Evolutionary conservation across 2,113 vertebrate genomes (phyloP), one percentile per base, ranked within the genome.

Genomic region (Paraplagusia blochii): DNA sequence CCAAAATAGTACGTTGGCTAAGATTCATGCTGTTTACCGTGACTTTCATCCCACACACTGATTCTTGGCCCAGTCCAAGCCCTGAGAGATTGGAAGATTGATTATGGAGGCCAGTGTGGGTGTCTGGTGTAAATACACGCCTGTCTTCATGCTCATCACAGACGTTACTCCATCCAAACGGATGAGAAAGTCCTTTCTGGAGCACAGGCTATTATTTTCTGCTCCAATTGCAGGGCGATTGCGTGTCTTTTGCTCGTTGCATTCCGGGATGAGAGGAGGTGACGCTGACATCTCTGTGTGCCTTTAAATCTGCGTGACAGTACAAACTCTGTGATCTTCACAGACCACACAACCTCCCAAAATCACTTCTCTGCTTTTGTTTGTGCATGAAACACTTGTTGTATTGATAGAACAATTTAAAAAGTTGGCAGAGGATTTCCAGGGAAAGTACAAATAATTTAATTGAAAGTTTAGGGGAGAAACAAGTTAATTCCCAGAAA

Each of bases 61-160:
- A 66, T 72, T 79, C 77, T 76, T 80, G 79, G 79, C 80, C 53
- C 59, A 74, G 67, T 70, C 58, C 63, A 61, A 70, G 75, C 53
- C 73, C 60, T 63, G 68, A 73, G 70, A 84, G 77, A 80, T 77
- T 61, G 74, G 54, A 76, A 60, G 79, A 84, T 83, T 86, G 80
- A 84, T 83, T 80, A 72, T 47, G 57, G 62, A 79, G 74, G 72
- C 45, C 60, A 55, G 72, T 72, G 81, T 78, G 74, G 76, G 74
- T 75, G 85, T 80, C 68, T 85, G 63, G 36, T 73, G 72, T 80
- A 84, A 85, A 84, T 82, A 83, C 59, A 83, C 60, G 42, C 66
- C 66, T 77, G 76, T 70, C 69, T 43, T 69, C 58, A 44, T 78
- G 56, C 53, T 81, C 71, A 58, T 75, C 58, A 48, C 44, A 12